A percentile compares a stretch with the other conserved stretches of the same genome.
Conservation (phyloP, 2,797 vertebrate genomes). For the Saxicola maurus region DNA sequence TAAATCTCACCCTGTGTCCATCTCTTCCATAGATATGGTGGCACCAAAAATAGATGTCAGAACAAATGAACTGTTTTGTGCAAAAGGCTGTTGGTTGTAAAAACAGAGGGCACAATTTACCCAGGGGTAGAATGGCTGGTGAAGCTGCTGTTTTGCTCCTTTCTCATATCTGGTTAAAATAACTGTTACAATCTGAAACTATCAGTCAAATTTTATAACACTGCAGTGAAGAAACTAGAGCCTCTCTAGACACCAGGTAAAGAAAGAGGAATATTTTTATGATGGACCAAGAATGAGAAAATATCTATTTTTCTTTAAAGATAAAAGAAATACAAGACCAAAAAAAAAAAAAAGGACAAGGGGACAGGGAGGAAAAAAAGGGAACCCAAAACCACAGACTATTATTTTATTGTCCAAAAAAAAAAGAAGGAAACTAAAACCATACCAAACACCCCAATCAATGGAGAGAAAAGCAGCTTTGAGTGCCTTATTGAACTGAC, state of each 20-base stretch:
- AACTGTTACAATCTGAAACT: neutral
- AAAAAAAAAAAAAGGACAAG: neutral
- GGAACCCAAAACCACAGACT: fast-evolving
- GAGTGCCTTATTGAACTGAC: constrained; percentile 59
- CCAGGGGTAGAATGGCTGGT: fast-evolving
- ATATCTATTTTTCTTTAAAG: neutral
- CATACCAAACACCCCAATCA: constrained; percentile 30
- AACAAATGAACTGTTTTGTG: neutral
- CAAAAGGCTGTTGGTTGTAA: neutral
- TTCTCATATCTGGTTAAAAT: neutral
- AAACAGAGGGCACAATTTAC: neutral
- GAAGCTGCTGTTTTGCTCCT: neutral
- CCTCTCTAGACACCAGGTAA: neutral
- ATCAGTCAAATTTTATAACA: neutral
- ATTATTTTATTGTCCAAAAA: neutral
- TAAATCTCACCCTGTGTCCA: fast-evolving
- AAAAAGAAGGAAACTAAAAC: neutral
- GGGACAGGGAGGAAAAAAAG: neutral
- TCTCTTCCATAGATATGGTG: neutral
- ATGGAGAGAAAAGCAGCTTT: constrained; percentile 52
- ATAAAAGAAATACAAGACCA: neutral
- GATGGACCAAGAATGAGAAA: neutral
- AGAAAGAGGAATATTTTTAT: neutral
- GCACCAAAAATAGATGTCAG: neutral
- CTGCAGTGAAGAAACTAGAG: neutral